Base-by-base conservation (phyloP, 1,140 invertebrate species). In the Drosophila subpulchrella region DNA sequence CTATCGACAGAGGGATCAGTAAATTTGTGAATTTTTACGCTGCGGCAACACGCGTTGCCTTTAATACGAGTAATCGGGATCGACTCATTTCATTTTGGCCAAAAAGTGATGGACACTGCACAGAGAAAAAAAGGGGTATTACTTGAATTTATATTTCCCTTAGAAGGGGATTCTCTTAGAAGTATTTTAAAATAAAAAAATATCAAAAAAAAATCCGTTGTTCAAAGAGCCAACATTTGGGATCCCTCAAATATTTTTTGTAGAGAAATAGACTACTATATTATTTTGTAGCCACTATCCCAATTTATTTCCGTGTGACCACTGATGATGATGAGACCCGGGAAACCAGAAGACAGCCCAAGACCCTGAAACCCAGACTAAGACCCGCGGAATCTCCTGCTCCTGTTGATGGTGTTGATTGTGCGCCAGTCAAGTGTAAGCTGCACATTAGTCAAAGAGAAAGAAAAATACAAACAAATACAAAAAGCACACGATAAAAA, bases 401-500 rank as follows among this genome's bases (percentile, higher is more conserved):
- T 59, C 77, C 61, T 59, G 75, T 63, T 71, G 83, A 84, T 88
- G 84, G 84, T 89, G 84, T 88, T 88, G 84, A 88, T 88, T 88
- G 84, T 89, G 84, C 80, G 84, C 80, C 84, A 89, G 84, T 88
- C 84, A 88, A 88, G 84, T 88, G 84, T 88, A 88, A 89, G 84
- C 81, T 88, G 84, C 76, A 88, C 84, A 88, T 88, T 88, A 88
- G 84, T 88, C 84, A 88, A 88, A 83, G 73, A 58, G 11, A 44
- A 71, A 42, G 42, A 61, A 57, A 63, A 58, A 48, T 46, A 55
- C 38, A 24, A 24, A 54, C 44, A 59, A 39, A 42, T 46, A 68
- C 30, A 51, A 63, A 68, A 50, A 41, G 34, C 41, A 15, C 2
- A 34, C 38, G 42, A 70, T 44, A 53, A 53, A 48, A 47, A 46